Evolutionary conservation across 1,140 invertebrate genomes (phyloP), one percentile per base, ranked within the genome.

Genomic region (Monochamus saltuarius): DNA sequence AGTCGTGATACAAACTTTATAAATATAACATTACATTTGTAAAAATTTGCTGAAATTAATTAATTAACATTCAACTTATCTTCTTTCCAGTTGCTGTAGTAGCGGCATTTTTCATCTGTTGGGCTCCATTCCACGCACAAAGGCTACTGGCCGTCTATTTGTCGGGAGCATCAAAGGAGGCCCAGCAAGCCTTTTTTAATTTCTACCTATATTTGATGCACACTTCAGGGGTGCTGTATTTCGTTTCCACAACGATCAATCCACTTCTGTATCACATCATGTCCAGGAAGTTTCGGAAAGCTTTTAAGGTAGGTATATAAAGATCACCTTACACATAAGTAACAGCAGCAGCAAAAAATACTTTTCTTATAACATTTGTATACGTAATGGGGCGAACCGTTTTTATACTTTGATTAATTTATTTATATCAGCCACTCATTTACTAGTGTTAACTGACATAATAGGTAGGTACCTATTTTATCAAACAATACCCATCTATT

Each of bases 61-160:
- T 47, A 1, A 47, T 2, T 2, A 16, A 10, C 43, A 10, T 49
- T 22, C 19, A 50, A 11, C 16, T 17, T 43, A 34, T 11, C 64
- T 58, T 66, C 61, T 22, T 81, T 80, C 40, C 84, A 97, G 94
- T 96, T 69, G 93, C 92, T 35, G 95, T 98, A 1, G 94, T 96
- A 0, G 87, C 94, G 1, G 89, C 92, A 0, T 98, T 98, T 77
- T 96, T 97, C 78, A 82, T 95, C 11, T 97, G 94, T 77, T 98
- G 94, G 92, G 92, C 92, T 0, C 94, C 95, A 2, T 97, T 96
- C 76, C 94, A 97, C 73, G 87, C 90, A 0, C 95, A 98, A 71
- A 80, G 91, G 8, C 76, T 94, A 4, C 80, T 91, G 17, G 88
- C 88, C 0, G 85, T 90, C 7, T 90, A 91, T 53, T 46, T 75